These are phyloP conservation scores for Poecilia wingei DNA, from an alignment of 2,797 vertebrate species.

Conservation along the genomic window DNA sequence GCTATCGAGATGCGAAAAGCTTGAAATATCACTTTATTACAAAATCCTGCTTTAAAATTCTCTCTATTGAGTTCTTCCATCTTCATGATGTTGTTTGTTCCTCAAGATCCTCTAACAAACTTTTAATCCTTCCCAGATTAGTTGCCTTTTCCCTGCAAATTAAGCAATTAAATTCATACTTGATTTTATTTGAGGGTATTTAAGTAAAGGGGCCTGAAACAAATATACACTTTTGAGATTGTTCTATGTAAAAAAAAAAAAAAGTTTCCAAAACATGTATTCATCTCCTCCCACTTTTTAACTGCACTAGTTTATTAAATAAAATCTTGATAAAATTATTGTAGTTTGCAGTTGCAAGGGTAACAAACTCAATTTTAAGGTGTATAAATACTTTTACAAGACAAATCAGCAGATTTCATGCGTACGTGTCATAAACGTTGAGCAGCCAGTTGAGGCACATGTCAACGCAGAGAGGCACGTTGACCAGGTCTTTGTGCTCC, in stretches of 20 bases:
- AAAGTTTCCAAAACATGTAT: background rate
- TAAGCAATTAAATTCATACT: background rate
- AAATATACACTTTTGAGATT: background rate
- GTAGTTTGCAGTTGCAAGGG: background rate
- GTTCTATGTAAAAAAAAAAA: background rate
- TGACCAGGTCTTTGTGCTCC: conserved; percentile 94
- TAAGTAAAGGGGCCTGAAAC: background rate
- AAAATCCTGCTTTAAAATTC: background rate
- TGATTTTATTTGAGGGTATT: background rate
- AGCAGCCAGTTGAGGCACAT: conserved; percentile 99
- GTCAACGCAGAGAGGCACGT: conserved; percentile 93
- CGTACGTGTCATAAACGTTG: conserved; percentile 97
- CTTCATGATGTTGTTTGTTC: background rate
- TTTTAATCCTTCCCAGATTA: background rate
- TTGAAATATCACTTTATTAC: background rate
- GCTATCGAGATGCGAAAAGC: background rate
- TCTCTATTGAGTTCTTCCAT: background rate
- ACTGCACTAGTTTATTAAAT: background rate
- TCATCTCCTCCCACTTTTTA: background rate
- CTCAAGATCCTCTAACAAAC: background rate
- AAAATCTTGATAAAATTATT: background rate
- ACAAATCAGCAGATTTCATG: conserved; percentile 19
- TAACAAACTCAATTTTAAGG: background rate
- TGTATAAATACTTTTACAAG: background rate
- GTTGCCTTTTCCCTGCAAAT: background rate